Conservation (phyloP, 1,140 invertebrate genomes). For the Leucophenga varia region DNA sequence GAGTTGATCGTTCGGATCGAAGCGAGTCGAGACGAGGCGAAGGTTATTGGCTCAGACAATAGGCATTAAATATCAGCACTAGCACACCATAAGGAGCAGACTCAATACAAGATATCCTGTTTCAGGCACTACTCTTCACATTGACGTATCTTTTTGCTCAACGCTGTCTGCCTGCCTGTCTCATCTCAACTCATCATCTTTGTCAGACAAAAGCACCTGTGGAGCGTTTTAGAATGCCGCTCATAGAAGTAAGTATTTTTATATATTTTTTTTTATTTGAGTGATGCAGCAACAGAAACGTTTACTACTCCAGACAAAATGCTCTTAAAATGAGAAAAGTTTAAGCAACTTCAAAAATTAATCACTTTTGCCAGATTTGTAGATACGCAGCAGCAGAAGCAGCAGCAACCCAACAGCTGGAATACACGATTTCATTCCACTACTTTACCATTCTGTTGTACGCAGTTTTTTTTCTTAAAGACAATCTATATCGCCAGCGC, state of each 20-base stretch:
- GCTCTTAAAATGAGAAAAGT: constrained; percentile 17
- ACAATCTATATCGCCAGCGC: too few relatives aligned
- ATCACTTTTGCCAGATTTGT: constrained; percentile 48
- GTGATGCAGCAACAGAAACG: too few relatives aligned
- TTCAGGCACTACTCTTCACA: constrained; percentile 21
- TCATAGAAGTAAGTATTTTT: not conserved
- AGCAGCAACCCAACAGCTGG: constrained; percentile 10
- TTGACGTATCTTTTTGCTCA: not conserved
- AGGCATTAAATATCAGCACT: too few relatives aligned
- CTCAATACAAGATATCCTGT: constrained; percentile 39
- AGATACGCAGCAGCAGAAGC: constrained; percentile 16
- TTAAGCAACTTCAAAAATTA: constrained; percentile 51
- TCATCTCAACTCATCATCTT: constrained; percentile 27
- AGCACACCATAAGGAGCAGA: too few relatives aligned
- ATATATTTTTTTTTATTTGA: too few relatives aligned
- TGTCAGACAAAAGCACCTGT: not conserved
- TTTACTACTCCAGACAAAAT: too few relatives aligned
- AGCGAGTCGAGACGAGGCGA: not conserved
- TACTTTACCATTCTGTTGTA: too few relatives aligned
- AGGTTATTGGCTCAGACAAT: constrained; percentile 13
- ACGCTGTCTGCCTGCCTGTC: not conserved
- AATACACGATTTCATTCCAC: not conserved
- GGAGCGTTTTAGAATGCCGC: too few relatives aligned
- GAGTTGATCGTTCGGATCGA: not conserved
- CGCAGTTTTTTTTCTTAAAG: too few relatives aligned